A percentile compares a stretch with the other conserved stretches of the same genome.
These are phyloP conservation scores for Slavum lentiscoides DNA, from an alignment of 2,888 invertebrate species.

Conservation along the genomic window DNA sequence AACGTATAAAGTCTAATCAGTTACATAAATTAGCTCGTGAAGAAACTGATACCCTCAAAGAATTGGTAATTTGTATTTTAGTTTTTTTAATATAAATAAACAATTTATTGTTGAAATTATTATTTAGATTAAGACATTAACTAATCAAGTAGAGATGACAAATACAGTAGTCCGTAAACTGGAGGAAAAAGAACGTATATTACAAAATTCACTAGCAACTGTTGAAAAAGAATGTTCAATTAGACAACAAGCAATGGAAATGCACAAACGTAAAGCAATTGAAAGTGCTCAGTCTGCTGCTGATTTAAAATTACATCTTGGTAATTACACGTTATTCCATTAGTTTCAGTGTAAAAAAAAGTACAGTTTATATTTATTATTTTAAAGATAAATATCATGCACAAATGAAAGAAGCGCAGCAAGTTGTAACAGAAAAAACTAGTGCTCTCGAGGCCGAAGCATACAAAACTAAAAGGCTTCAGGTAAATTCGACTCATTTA, in stretches of 20 bases:
- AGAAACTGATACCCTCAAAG: slow-evolving; percentile 90
- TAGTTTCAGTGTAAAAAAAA: background rate
- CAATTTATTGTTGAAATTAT: background rate
- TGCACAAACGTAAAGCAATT: slow-evolving; percentile 96
- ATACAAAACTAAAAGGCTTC: slow-evolving; percentile 92
- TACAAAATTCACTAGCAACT: slow-evolving; percentile 88
- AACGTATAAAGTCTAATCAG: slow-evolving; percentile 93
- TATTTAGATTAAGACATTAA: slow-evolving; percentile 71
- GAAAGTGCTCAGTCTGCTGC: slow-evolving; percentile 97
- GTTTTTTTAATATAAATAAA: background rate
- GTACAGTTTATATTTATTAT: slow-evolving; percentile 53
- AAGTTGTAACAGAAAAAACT: slow-evolving; percentile 95
- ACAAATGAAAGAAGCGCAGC: slow-evolving; percentile 96
- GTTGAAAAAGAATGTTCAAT: slow-evolving; percentile 92
- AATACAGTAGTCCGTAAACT: slow-evolving; percentile 89
- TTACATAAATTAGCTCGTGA: slow-evolving; percentile 90
- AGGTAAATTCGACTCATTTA: slow-evolving; percentile 63
- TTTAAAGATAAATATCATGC: slow-evolving; percentile 90
- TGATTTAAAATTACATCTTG: slow-evolving; percentile 91
- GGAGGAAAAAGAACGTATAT: slow-evolving; percentile 92
- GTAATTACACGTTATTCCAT: slow-evolving; percentile 60
- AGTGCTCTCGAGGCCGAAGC: slow-evolving; percentile 93
- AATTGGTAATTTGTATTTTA: slow-evolving; percentile 68
- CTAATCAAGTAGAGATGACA: slow-evolving; percentile 91
- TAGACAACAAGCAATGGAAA: slow-evolving; percentile 94